Evolutionary conservation across 2,888 invertebrate genomes (phyloP).

Genomic region (Melanchra persicariae): DNA sequence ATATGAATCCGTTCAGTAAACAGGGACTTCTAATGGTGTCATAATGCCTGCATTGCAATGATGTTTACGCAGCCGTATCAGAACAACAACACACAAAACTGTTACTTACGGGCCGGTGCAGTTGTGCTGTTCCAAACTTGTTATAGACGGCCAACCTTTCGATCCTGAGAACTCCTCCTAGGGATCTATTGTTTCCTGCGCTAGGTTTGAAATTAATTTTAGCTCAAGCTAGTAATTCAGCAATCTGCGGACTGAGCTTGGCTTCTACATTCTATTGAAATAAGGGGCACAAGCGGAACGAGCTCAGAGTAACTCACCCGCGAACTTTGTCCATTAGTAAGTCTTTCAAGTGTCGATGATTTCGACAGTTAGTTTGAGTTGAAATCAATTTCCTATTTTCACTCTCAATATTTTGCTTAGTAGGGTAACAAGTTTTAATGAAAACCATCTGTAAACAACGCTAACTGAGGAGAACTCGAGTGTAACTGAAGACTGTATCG

Average conservation of each 20-base stretch:
- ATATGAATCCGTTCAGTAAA: conserved; percentile 15
- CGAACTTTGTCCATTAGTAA: background rate
- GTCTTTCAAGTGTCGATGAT: background rate
- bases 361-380: background rate
- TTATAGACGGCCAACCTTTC: background rate
- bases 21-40: conserved; percentile 5
- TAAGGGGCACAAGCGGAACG: background rate
- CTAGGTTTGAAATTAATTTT: background rate
- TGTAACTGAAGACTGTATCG: background rate
- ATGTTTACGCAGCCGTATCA: background rate
- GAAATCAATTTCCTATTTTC: background rate
- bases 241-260: background rate
- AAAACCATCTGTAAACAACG: background rate
- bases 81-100: conserved; percentile 10
- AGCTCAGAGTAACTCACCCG: background rate
- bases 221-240: background rate
- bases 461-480: too few species aligned
- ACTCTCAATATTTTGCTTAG: background rate
- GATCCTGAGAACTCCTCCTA: background rate
- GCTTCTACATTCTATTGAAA: background rate
- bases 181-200: background rate
- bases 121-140: background rate
- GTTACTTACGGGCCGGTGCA: background rate
- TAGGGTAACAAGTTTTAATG: too few species aligned
- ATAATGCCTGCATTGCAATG: background rate